Percentiles rank a stretch among this genome's conserved stretches.
Evolutionary conservation across 2,888 invertebrate species (phyloP).

Genomic region (Drosophila neotestacea): DNA sequence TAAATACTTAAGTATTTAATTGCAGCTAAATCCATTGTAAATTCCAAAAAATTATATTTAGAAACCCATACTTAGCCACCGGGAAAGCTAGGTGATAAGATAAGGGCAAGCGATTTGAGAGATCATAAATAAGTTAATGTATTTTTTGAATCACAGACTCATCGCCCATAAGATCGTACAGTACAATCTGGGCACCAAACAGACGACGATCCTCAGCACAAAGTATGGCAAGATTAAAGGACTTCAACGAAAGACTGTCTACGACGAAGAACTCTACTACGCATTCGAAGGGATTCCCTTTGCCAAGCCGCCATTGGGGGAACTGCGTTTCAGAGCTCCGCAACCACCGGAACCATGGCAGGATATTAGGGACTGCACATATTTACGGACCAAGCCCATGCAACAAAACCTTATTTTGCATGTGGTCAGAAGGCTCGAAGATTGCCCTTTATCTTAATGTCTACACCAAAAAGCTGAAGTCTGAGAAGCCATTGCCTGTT

Average conservation of each 20-base stretch:
- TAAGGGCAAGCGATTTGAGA: conserved; percentile 25
- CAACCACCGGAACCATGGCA: conserved; percentile 83
- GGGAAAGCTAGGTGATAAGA: conserved; percentile 44
- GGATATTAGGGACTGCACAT: conserved; percentile 84
- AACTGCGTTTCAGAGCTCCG: conserved; percentile 83
- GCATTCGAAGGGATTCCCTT: conserved; percentile 79
- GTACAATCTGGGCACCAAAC: conserved; percentile 70
- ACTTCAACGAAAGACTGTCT: conserved; percentile 70
- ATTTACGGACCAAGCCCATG: conserved; percentile 73
- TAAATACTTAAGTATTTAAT: not conserved
- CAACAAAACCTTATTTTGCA: conserved; percentile 77
- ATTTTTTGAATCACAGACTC: conserved; percentile 53
- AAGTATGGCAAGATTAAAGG: conserved; percentile 77
- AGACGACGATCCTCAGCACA: conserved; percentile 69
- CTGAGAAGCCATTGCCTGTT: conserved; percentile 76
- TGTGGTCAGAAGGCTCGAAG: conserved; percentile 85
- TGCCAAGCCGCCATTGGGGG: conserved; percentile 85
- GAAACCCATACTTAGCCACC: not conserved
- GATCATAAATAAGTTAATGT: conserved; percentile 6
- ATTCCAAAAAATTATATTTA: not conserved
- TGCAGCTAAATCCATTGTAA: conserved; percentile 2
- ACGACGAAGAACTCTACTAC: conserved; percentile 66
- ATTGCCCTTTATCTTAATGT: conserved; percentile 86
- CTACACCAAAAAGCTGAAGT: conserved; percentile 74
- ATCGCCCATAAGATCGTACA: conserved; percentile 77